Evolutionary conservation across 2,888 invertebrate genomes (phyloP).

Genomic region (Nemoura dubitans): DNA sequence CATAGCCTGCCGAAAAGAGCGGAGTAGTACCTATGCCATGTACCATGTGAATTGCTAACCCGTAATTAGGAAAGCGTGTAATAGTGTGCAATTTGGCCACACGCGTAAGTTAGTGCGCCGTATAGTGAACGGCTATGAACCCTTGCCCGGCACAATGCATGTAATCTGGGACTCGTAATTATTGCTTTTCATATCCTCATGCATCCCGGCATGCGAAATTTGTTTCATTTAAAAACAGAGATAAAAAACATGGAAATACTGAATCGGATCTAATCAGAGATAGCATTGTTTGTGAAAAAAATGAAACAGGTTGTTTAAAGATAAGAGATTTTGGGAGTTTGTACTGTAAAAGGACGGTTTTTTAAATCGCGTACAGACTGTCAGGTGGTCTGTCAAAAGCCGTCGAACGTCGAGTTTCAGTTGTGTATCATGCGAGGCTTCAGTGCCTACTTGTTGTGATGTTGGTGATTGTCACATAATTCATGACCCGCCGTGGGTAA

Average conservation of each 20-base stretch:
- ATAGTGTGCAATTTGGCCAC: not conserved
- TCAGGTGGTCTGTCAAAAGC: too few species aligned
- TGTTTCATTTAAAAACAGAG: too few species aligned
- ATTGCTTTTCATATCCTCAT: not conserved
- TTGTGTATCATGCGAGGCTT: too few species aligned
- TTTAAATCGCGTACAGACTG: too few species aligned
- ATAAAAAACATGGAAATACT: not conserved
- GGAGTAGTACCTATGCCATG: not conserved
- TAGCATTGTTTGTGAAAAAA: not conserved
- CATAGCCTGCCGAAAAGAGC: not conserved
- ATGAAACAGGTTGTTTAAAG: not conserved
- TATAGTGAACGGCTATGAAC: not conserved
- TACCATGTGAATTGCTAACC: not conserved
- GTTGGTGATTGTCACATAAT: not conserved
- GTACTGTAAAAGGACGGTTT: too few species aligned
- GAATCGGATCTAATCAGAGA: not conserved
- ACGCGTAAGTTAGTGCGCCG: not conserved
- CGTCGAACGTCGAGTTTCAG: too few species aligned
- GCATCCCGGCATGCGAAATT: not conserved
- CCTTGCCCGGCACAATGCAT: not conserved
- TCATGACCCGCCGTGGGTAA: not conserved
- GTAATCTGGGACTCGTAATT: not conserved
- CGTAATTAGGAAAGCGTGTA: not conserved
- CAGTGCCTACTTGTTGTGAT: too few species aligned
- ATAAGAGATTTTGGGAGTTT: too few species aligned